Conservation (phyloP, 2,113 vertebrate genomes). For the Mus pahari region DNA sequence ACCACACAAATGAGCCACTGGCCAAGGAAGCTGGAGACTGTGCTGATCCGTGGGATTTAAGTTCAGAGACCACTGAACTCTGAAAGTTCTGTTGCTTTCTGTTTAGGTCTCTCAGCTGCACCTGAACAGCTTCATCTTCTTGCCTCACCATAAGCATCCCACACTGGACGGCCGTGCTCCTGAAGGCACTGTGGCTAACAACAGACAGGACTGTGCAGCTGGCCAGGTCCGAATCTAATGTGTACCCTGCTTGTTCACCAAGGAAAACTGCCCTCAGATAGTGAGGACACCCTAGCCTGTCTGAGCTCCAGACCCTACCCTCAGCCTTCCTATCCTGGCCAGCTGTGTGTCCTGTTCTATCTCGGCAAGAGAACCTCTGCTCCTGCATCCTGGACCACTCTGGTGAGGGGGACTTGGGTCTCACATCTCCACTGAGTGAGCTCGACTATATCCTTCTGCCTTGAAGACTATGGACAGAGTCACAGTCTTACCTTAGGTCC, state of each 20-base stretch:
- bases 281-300: no score
- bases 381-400: not conserved
- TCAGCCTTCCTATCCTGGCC: not conserved
- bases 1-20: no score
- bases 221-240: not conserved
- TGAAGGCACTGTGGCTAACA: not conserved
- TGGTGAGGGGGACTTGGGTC: no score
- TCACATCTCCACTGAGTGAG: not conserved
- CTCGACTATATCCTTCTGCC: not conserved
- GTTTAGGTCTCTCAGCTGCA: fast-evolving
- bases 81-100: no score
- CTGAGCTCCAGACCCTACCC: not conserved
- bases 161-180: no score
- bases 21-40: not conserved
- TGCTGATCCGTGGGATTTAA: fast-evolving
- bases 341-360: not conserved
- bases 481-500: not conserved
- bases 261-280: not conserved
- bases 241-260: not conserved
- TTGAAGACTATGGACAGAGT: not conserved
- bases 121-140: not conserved
- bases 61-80: not conserved
- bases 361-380: not conserved
- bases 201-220: not conserved
- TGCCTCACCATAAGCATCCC: no score